A percentile compares a stretch with the other conserved stretches of the same genome.
Conservation (phyloP, 1,140 invertebrate genomes). For the Drosophila tsacasi region DNA sequence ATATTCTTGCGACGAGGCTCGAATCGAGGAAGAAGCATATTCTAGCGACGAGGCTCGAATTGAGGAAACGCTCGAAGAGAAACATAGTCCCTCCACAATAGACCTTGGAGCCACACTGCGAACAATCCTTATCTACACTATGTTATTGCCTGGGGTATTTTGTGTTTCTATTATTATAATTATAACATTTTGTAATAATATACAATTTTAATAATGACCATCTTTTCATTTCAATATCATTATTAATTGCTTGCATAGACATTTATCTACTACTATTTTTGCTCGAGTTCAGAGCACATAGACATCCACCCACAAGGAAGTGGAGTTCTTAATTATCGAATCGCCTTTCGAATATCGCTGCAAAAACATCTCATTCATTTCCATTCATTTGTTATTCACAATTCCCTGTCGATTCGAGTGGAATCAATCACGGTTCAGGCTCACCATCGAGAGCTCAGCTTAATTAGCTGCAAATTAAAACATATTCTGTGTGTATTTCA, state of each 20-base stretch:
- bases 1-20: too few species aligned
- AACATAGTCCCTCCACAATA: background rate
- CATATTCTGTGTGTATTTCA: slow-evolving; percentile 58
- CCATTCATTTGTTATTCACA: slow-evolving; percentile 42
- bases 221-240: background rate
- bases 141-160: background rate
- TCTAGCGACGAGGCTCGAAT: too few species aligned
- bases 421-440: slow-evolving; percentile 23
- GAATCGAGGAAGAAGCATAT: too few species aligned
- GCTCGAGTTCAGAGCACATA: background rate
- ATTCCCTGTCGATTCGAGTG: slow-evolving; percentile 22
- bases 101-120: background rate
- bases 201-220: background rate
- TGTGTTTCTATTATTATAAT: background rate
- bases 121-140: background rate
- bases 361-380: slow-evolving; percentile 42
- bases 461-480: slow-evolving; percentile 64
- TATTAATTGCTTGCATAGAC: too few species aligned
- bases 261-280: background rate
- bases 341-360: slow-evolving; percentile 33
- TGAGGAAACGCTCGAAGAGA: too few species aligned
- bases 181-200: background rate
- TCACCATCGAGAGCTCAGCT: slow-evolving; percentile 3
- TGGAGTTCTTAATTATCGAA: slow-evolving; percentile 37
- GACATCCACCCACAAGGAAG: slow-evolving; percentile 34